phyloP scores from a whole-genome alignment of 2,797 vertebrate genomes.

The Aselliscus stoliczkanus region DNA sequence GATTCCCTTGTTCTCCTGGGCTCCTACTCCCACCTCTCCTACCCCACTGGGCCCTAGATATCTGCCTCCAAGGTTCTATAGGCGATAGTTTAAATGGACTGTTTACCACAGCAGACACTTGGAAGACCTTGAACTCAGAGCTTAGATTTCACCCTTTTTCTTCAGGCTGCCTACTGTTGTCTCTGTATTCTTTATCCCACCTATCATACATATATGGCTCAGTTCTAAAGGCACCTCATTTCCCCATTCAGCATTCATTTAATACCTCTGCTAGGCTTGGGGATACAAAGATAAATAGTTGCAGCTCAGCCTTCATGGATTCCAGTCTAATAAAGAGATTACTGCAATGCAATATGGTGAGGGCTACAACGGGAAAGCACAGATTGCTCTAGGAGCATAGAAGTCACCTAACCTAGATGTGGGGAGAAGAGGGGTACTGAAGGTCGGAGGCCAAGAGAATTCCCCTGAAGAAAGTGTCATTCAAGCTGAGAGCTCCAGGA shows the following conservation, averaged over 20 bases:
- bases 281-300: conserved; percentile 37
- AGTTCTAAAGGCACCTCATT: conserved; percentile 29
- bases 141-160: conserved; percentile 13
- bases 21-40: background rate
- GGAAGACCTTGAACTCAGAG: background rate
- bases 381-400: background rate
- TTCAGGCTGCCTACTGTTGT: background rate
- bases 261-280: conserved; percentile 26
- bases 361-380: background rate
- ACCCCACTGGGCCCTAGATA: background rate
- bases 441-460: background rate
- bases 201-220: background rate
- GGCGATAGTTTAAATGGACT: background rate
- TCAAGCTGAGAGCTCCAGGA: background rate
- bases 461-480: background rate
- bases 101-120: background rate
- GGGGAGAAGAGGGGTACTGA: background rate
- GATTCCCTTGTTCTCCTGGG: background rate
- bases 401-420: background rate
- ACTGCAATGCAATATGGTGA: background rate
- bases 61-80: background rate
- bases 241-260: conserved; percentile 43
- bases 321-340: conserved; percentile 17
- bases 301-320: conserved; percentile 14
- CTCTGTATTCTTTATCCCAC: background rate